A percentile compares a stretch with the other conserved stretches of the same genome.
Evolutionary conservation across 2,888 invertebrate species (phyloP).

Genomic region (Nephrotoma appendiculata): DNA sequence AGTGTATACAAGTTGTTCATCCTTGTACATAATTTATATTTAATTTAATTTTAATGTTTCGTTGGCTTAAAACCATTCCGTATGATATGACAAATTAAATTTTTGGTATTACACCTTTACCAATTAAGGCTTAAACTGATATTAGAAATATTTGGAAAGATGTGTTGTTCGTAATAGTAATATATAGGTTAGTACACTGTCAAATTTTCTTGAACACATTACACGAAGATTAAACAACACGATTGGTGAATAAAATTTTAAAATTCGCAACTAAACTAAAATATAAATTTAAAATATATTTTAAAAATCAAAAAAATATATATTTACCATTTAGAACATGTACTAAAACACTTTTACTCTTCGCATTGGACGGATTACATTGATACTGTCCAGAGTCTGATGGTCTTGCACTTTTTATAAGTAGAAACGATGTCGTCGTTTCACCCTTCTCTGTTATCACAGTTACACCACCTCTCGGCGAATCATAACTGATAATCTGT

Average conservation of each 20-base stretch:
- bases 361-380: slow-evolving; percentile 88
- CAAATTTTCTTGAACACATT: no score
- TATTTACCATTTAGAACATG: slow-evolving; percentile 86
- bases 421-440: slow-evolving; percentile 76
- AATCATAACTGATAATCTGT: slow-evolving; percentile 90
- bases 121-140: no score
- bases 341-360: slow-evolving; percentile 78
- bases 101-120: no score
- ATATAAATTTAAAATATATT: not conserved
- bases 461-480: slow-evolving; percentile 77
- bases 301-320: slow-evolving; percentile 8
- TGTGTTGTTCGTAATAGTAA: no score
- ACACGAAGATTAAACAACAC: no score
- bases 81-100: no score
- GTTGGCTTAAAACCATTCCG: no score
- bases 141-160: no score
- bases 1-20: no score
- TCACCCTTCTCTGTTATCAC: slow-evolving; percentile 85
- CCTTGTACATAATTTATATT: no score
- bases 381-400: slow-evolving; percentile 83
- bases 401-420: slow-evolving; percentile 75
- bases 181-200: no score
- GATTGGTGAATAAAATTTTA: not conserved
- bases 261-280: not conserved
- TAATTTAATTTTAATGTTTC: no score